Evolutionary conservation across 1,140 invertebrate species (phyloP).

Genomic region (Brachionus sp.): DNA sequence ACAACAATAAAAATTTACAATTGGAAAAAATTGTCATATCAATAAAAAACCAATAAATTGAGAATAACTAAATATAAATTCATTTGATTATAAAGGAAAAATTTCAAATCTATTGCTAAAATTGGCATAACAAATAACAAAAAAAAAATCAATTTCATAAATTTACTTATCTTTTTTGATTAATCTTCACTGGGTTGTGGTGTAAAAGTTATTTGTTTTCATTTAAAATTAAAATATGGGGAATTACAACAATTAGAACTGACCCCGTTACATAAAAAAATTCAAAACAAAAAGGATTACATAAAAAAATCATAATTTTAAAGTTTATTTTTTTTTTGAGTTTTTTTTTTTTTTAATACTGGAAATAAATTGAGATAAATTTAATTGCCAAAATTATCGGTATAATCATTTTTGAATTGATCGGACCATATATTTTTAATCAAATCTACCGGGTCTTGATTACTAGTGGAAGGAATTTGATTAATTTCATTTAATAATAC

Average conservation of each 20-base stretch:
- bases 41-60: neutral
- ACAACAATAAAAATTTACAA: neutral
- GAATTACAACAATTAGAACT: neutral
- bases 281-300: neutral
- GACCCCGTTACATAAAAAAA: neutral
- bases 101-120: neutral
- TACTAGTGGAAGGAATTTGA: neutral
- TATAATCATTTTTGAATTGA: neutral
- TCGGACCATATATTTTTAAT: slow-evolving; percentile 32
- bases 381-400: neutral
- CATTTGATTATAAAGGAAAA: neutral
- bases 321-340: neutral
- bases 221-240: neutral
- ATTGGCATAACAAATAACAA: neutral
- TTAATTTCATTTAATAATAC: slow-evolving; percentile 30
- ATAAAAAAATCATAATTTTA: neutral
- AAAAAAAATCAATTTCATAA: neutral
- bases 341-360: neutral
- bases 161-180: neutral
- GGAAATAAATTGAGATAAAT: neutral
- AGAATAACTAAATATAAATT: neutral
- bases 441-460: neutral
- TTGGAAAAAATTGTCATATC: neutral
- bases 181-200: neutral
- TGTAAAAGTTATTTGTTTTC: neutral